phyloP scores from a whole-genome alignment of 2,113 vertebrate genomes.

The Callaeas wilsoni region DNA sequence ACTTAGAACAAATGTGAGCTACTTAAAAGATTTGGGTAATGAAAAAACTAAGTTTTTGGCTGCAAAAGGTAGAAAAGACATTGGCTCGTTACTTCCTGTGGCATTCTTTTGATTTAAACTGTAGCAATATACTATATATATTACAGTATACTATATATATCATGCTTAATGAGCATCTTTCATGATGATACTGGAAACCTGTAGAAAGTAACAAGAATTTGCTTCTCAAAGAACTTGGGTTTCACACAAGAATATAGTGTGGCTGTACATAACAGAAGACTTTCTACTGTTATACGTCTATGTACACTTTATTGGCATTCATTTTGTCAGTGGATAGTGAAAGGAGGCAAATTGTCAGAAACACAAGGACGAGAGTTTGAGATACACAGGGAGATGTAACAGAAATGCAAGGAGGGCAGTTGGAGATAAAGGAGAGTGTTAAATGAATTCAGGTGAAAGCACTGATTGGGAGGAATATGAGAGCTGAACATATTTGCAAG shows the following conservation, averaged over 20 bases:
- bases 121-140: background rate
- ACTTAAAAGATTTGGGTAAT: background rate
- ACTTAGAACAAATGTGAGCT: background rate
- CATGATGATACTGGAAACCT: background rate
- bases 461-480: background rate
- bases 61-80: background rate
- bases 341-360: background rate
- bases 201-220: background rate
- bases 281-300: background rate
- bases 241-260: background rate
- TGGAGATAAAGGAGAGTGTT: background rate
- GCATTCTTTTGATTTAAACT: background rate
- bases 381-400: background rate
- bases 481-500: background rate
- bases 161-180: background rate
- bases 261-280: background rate
- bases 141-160: background rate
- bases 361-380: background rate
- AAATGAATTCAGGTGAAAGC: background rate
- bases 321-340: background rate
- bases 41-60: background rate
- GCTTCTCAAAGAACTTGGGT: background rate
- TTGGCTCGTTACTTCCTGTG: background rate
- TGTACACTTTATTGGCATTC: background rate
- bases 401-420: background rate